Conservation (phyloP, 1,140 invertebrate species). For the Pogonognathellus flavescens region DNA sequence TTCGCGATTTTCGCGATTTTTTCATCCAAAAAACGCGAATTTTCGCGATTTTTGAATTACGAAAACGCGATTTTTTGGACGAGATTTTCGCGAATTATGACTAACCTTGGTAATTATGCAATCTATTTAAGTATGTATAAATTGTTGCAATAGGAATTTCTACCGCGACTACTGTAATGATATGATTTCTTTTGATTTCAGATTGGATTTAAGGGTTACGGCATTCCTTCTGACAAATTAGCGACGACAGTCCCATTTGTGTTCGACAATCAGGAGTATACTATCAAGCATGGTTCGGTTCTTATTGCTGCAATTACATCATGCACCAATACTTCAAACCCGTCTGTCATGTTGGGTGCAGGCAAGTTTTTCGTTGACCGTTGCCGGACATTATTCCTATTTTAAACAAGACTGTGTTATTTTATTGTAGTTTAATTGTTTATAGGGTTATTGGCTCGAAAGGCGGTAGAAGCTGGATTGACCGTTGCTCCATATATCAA, state of each 20-base stretch:
- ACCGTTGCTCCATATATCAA: constrained; percentile 94
- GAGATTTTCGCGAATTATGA: no score
- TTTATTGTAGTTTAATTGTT: neutral
- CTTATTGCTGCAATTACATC: constrained; percentile 98
- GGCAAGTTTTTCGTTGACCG: constrained; percentile 68
- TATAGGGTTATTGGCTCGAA: constrained; percentile 90
- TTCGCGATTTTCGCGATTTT: no score
- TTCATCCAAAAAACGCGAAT: no score
- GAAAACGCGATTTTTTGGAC: no score
- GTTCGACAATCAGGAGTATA: constrained; percentile 86
- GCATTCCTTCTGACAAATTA: constrained; percentile 80
- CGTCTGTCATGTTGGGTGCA: constrained; percentile 96
- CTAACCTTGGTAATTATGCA: no score
- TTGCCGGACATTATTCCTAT: neutral
- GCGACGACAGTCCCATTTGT: constrained; percentile 80
- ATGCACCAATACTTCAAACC: constrained; percentile 98
- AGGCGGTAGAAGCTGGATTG: constrained; percentile 92
- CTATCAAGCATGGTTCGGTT: constrained; percentile 91
- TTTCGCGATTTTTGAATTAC: no score
- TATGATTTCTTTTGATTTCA: constrained; percentile 71
- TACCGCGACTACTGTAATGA: no score
- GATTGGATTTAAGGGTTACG: constrained; percentile 97
- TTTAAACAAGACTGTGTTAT: constrained; percentile 5
- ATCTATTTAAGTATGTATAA: no score
- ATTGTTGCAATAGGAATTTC: no score